A percentile compares a stretch with the other conserved stretches of the same genome.
phyloP scores from a whole-genome alignment of 2,113 vertebrate genomes.

The Grammomys dolichurus region DNA sequence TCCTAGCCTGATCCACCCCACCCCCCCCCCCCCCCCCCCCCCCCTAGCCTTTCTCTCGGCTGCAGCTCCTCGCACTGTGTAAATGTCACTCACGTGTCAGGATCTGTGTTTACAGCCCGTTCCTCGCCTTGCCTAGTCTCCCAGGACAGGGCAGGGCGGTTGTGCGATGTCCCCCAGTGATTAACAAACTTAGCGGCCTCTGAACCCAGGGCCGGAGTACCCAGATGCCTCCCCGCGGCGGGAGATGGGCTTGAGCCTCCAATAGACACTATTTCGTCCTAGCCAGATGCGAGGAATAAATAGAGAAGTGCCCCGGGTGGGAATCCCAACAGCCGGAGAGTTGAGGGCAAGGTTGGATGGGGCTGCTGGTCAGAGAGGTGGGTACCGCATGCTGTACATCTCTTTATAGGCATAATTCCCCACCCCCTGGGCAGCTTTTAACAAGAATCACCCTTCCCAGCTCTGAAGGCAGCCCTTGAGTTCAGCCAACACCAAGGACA shows the following conservation, averaged over 20 bases:
- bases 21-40: not conserved
- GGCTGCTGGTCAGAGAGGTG: conserved; percentile 42
- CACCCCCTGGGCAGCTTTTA: not conserved
- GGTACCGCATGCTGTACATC: not conserved
- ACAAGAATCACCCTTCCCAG: not conserved
- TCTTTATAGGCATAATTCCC: not conserved
- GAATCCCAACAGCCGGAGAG: not conserved
- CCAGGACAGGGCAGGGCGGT: conserved; percentile 82
- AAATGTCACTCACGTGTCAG: conserved; percentile 88
- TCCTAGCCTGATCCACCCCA: not conserved
- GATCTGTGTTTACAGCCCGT: conserved; percentile 88
- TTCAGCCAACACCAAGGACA: conserved; percentile 5
- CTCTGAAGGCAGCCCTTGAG: conserved; percentile 3
- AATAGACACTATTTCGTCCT: not conserved
- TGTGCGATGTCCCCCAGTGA: conserved; percentile 79
- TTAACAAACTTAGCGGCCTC: conserved; percentile 81
- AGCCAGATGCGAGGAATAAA: not conserved
- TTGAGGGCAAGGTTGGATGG: not conserved
- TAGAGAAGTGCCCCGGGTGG: not conserved
- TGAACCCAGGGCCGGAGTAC: conserved; percentile 49
- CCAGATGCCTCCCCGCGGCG: not conserved
- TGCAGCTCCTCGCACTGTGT: conserved; percentile 84
- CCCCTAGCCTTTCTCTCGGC: conserved; percentile 53
- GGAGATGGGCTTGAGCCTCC: not conserved
- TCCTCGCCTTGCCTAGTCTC: conserved; percentile 85